Base-by-base conservation (phyloP, 2,888 invertebrate genomes). In the Onchidella celtica region DNA sequence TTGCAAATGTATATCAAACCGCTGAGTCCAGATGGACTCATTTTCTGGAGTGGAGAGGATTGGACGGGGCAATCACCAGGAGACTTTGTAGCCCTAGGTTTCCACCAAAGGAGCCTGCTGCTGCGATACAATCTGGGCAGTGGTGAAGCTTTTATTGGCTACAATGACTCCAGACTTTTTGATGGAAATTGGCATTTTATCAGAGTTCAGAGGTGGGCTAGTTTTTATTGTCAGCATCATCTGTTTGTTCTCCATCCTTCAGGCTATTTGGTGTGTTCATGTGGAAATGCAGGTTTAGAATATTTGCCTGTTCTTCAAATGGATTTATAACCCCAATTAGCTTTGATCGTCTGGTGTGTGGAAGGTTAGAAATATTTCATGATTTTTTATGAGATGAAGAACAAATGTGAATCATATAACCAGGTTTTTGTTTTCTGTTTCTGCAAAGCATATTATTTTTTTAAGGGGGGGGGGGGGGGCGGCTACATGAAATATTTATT, bases 101-200 rank as follows among this genome's bases (percentile, higher is more conserved):
- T 98, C 82, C 96, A 96, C 90, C 95, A 95, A 87, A 97, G 97
- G 0, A 95, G 95, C 79, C 95, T 97, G 2, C 96, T 94, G 88
- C 91, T 95, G 89, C 95, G 97, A 89, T 98, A 97, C 93, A 97
- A 97, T 93, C 95, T 97, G 86, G 97, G 97, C 69, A 96, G 96
- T 87, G 97, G 97, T 0, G 97, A 97, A 91, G 96, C 96, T 73
- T 95, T 96, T 85, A 96, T 98, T 75, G 95, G 96, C 84, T 97
- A 97, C 89, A 98, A 98, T 93, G 95, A 95, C 88, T 96, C 97
- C 17, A 95, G 96, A 92, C 96, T 98, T 59, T 97, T 97, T 93
- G 98, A 98, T 93, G 97, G 97, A 63, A 94, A 97, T 76, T 97
- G 97, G 97, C 97, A 97, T 93, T 94, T 96, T 84, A 95, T 97